phyloP scores from a whole-genome alignment of 2,888 invertebrate genomes.

The Drosophila pseudotakahashii region DNA sequence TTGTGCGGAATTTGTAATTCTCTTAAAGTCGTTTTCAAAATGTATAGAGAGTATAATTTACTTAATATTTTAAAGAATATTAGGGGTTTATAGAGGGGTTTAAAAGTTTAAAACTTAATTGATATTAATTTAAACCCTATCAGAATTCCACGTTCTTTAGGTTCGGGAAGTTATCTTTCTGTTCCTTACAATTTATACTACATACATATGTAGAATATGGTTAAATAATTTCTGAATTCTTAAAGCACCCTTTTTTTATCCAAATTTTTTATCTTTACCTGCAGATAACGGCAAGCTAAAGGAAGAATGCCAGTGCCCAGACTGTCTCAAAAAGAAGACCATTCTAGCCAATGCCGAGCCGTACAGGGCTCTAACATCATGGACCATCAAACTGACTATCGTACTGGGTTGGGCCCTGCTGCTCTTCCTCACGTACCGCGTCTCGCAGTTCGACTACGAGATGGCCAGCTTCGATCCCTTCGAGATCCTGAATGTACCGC shows the following conservation, averaged over 20 bases:
- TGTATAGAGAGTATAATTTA: too few species aligned
- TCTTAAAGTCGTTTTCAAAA: too few species aligned
- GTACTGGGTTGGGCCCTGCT: slow-evolving; percentile 93
- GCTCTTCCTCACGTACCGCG: slow-evolving; percentile 93
- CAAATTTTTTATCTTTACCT: not conserved
- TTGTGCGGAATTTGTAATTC: too few species aligned
- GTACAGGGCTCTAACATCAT: slow-evolving; percentile 92
- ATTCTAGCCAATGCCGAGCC: slow-evolving; percentile 94
- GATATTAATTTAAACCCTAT: too few species aligned
- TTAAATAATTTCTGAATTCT: not conserved
- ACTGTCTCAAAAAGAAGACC: slow-evolving; percentile 93
- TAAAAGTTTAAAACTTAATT: too few species aligned
- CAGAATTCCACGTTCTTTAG: too few species aligned
- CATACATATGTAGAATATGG: too few species aligned
- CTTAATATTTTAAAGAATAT: not conserved
- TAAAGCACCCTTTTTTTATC: not conserved
- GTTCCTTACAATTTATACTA: too few species aligned
- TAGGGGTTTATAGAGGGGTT: too few species aligned
- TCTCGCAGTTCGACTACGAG: slow-evolving; percentile 98
- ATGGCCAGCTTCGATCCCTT: slow-evolving; percentile 99
- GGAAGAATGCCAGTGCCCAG: slow-evolving; percentile 94
- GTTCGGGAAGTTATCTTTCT: too few species aligned
- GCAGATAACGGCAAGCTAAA: slow-evolving; percentile 91
- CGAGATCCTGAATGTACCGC: slow-evolving; percentile 95
- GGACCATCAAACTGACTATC: slow-evolving; percentile 91